Conservation (phyloP, 2,113 vertebrate genomes). For the Thamnaconus septentrionalis region DNA sequence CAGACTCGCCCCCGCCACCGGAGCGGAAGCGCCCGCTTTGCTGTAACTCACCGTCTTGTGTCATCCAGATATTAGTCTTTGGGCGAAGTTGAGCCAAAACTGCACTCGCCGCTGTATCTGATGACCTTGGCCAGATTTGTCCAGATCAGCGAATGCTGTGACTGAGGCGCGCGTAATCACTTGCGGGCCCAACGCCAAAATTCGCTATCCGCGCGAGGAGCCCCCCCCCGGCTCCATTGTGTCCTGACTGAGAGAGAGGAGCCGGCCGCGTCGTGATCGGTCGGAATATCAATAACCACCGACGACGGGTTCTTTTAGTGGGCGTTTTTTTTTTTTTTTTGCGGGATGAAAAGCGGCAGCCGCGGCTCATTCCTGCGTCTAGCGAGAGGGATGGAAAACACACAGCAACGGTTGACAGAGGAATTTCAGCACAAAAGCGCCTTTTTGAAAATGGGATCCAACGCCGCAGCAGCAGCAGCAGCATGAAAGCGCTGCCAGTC, state of each 20-base stretch:
- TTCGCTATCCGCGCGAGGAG: constrained; percentile 32
- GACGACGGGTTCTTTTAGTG: constrained; percentile 5
- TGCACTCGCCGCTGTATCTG: constrained; percentile 24
- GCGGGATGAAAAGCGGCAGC: constrained; percentile 6
- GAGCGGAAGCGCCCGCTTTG: constrained; percentile 11
- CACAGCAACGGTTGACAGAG: constrained; percentile 7
- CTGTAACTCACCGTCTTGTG: constrained; percentile 42
- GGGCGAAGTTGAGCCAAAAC: constrained; percentile 38
- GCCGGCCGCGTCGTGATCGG: constrained; percentile 13
- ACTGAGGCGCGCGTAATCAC: constrained; percentile 52
- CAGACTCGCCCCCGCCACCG: not conserved
- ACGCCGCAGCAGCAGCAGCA: not conserved
- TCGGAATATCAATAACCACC: constrained; percentile 14
- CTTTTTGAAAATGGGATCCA: constrained; percentile 36
- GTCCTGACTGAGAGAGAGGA: constrained; percentile 6
- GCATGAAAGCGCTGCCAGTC: constrained; percentile 39
- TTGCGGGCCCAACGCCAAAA: constrained; percentile 37
- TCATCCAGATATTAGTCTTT: constrained; percentile 44
- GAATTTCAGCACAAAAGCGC: constrained; percentile 20
- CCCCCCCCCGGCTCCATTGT: constrained; percentile 21
- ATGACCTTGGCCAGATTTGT: constrained; percentile 62
- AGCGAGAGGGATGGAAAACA: constrained; percentile 7
- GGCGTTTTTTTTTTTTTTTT: constrained; percentile 19
- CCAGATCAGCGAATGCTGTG: constrained; percentile 60
- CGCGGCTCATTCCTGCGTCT: constrained; percentile 10